Evolutionary conservation across 1,140 invertebrate species (phyloP), one percentile per base, ranked within the genome.

Genomic region (Musca domestica): DNA sequence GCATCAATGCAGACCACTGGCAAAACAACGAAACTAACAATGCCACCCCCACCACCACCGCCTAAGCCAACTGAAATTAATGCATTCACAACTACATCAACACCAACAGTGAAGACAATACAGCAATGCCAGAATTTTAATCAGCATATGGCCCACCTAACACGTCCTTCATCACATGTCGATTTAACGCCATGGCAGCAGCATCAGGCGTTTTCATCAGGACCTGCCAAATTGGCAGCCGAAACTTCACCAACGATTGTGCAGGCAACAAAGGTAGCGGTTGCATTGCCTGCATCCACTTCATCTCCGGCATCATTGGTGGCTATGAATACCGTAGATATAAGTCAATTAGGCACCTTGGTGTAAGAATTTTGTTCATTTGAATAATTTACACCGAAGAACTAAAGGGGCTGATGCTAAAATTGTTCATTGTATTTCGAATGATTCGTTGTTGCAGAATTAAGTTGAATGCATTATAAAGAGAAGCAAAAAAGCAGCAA

Each of bases 341-440:
- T 70, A 46, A 66, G 61, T 15, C 65, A 68, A 63, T 27, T 70
- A 52, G 69, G 69, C 14, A 70, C 69, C 46, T 17, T 70, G 41
- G 69, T 70, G 34, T 69, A 63, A 41, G 34, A 41, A 41, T 5
- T 12, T 7, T 41, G n/a, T n/a, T 5, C 34, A 41, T 41, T 7
- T 41, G 34, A 41, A 41, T 41, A 10, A 2, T 12, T 41, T 9
- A 5, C 34, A 12, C 4, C 2, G 34, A 9, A 12, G 34, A n/a
- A n/a, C n/a, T n/a, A n/a, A n/a, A n/a, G n/a, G n/a, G n/a, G n/a
- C n/a, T n/a, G n/a, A n/a, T n/a, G n/a, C n/a, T n/a, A n/a, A n/a
- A n/a, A n/a, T n/a, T n/a, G n/a, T n/a, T n/a, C n/a, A n/a, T n/a
- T n/a, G n/a, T n/a, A n/a, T n/a, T n/a, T n/a, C n/a, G n/a, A n/a